Evolutionary conservation across 2,797 vertebrate genomes (phyloP).

Genomic region (Crypturellus tataupa): DNA sequence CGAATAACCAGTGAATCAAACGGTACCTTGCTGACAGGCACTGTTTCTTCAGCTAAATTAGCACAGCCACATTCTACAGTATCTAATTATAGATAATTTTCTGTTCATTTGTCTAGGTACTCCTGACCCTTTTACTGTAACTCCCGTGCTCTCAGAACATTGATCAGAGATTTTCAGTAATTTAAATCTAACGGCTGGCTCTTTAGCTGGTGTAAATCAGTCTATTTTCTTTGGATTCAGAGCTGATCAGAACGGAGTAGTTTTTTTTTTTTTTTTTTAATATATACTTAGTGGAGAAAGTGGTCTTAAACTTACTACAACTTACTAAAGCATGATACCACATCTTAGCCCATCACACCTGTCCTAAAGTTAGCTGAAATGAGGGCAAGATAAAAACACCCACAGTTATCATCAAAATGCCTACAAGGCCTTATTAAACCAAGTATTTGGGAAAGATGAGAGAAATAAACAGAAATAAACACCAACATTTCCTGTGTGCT

Average conservation of each 20-base stretch:
- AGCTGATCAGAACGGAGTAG: background rate
- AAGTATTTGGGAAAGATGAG: background rate
- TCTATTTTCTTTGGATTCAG: constrained; percentile 39
- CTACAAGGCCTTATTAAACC: background rate
- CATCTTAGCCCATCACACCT: background rate
- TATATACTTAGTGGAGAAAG: background rate
- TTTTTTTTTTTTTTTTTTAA: background rate
- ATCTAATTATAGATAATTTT: constrained; percentile 57
- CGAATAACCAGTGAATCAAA: background rate
- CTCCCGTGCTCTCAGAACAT: constrained; percentile 24
- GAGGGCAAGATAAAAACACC: background rate
- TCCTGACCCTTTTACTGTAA: constrained; percentile 62
- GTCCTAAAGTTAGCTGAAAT: background rate
- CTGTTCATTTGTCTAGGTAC: constrained; percentile 39
- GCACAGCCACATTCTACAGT: background rate
- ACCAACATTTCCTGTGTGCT: background rate
- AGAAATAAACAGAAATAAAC: background rate
- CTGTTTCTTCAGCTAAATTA: constrained; percentile 33
- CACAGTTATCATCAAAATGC: background rate
- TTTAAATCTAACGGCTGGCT: constrained; percentile 41
- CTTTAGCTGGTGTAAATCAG: constrained; percentile 50
- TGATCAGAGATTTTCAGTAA: constrained; percentile 60
- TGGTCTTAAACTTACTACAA: background rate
- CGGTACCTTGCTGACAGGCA: background rate
- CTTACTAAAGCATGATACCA: background rate